Percentiles rank a stretch among this genome's conserved stretches.
These are phyloP conservation scores for Brassicogethes aeneus DNA, from an alignment of 2,888 invertebrate genomes.

Conservation along the genomic window DNA sequence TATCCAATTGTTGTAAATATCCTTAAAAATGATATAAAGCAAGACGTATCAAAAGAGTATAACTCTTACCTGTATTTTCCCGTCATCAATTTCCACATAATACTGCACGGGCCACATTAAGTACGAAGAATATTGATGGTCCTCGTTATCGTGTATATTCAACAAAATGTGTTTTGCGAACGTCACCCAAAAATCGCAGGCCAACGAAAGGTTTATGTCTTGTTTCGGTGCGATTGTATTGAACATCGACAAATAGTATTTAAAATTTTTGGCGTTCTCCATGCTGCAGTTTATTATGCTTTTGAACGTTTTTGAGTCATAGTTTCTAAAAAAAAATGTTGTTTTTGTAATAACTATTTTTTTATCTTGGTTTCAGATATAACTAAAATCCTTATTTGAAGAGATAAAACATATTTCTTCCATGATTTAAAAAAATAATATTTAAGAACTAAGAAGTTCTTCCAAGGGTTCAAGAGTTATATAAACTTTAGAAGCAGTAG, in stretches of 20 bases:
- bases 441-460: too few species aligned
- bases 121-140: not conserved
- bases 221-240: not conserved
- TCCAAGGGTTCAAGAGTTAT: too few species aligned
- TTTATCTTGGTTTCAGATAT: too few species aligned
- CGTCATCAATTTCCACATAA: not conserved
- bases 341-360: too few species aligned
- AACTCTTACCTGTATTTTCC: not conserved
- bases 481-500: too few species aligned
- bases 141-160: not conserved
- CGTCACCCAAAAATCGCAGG: not conserved
- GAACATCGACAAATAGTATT: not conserved
- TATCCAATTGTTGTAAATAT: not conserved
- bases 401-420: too few species aligned
- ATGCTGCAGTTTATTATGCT: not conserved
- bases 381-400: too few species aligned
- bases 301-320: constrained; percentile 2
- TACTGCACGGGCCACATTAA: not conserved
- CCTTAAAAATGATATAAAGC: too few species aligned
- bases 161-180: not conserved
- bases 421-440: too few species aligned
- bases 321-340: too few species aligned
- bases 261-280: not conserved
- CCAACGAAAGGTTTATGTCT: not conserved
- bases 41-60: too few species aligned